phyloP scores from a whole-genome alignment of 2,113 vertebrate genomes.

The Salvelinus namaycush region DNA sequence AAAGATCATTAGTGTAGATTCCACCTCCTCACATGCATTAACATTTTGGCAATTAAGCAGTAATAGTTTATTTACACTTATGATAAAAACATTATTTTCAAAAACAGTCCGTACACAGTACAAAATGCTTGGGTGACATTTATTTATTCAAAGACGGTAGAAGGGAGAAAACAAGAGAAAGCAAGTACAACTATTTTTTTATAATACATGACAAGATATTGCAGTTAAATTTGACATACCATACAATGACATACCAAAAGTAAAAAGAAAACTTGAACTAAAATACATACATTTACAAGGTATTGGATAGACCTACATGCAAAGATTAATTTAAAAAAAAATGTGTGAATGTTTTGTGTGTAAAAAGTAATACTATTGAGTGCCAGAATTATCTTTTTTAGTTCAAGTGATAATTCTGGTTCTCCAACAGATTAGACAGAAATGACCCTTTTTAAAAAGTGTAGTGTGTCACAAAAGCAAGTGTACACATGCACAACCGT shows the following conservation, averaged over 20 bases:
- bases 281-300: constrained; percentile 52
- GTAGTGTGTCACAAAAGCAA: constrained; percentile 61
- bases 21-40: too few relatives aligned
- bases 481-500: constrained; percentile 49
- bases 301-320: constrained; percentile 74
- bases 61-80: not conserved
- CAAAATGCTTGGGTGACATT: constrained; percentile 14
- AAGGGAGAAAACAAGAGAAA: constrained; percentile 8
- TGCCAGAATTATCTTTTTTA: constrained; percentile 52
- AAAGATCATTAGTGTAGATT: not conserved
- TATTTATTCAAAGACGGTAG: constrained; percentile 67
- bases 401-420: constrained; percentile 38
- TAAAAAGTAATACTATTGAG: constrained; percentile 73
- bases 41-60: not conserved
- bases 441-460: constrained; percentile 49
- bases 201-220: constrained; percentile 65
- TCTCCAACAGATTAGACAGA: constrained; percentile 66
- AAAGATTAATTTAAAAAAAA: constrained; percentile 59
- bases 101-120: not conserved
- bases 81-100: not conserved
- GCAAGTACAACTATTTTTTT: constrained; percentile 62
- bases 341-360: constrained; percentile 55
- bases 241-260: constrained; percentile 51
- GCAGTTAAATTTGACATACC: constrained; percentile 62
- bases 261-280: constrained; percentile 61